Conservation (phyloP, 2,797 vertebrate genomes). For the Clarias platycephalus region DNA sequence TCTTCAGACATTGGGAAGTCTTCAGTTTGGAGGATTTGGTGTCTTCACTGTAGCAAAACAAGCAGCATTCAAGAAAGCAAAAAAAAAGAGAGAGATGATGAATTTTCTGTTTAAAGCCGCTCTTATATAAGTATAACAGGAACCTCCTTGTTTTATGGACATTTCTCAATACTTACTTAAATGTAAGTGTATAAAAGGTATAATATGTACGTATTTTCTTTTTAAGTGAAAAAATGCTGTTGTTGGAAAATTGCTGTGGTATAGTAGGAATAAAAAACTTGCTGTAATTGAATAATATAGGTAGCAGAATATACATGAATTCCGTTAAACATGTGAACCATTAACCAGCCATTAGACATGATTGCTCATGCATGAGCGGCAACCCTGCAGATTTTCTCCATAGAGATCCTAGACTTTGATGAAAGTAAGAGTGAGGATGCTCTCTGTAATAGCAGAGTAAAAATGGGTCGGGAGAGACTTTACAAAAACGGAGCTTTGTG, state of each 20-base stretch:
- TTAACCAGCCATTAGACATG: neutral
- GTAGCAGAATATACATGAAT: neutral
- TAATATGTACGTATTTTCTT: neutral
- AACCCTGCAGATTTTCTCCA: neutral
- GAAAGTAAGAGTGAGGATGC: neutral
- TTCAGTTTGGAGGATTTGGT: neutral
- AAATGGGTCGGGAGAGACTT: neutral
- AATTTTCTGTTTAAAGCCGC: neutral
- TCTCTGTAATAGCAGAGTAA: neutral
- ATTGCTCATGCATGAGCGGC: neutral
- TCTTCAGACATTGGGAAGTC: neutral
- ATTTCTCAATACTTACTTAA: neutral
- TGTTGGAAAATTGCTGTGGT: neutral
- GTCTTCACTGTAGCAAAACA: neutral
- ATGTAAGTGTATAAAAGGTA: neutral
- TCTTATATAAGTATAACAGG: neutral
- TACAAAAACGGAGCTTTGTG: neutral
- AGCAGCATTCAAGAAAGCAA: neutral
- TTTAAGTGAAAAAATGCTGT: neutral
- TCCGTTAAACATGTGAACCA: too few relatives aligned
- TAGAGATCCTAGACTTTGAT: neutral
- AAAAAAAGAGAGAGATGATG: neutral
- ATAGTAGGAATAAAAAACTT: neutral
- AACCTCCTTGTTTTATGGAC: neutral
- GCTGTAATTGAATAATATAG: neutral